Evolutionary conservation across 2,113 vertebrate genomes (phyloP), one percentile per base, ranked within the genome.

Genomic region (Alethe diademata): DNA sequence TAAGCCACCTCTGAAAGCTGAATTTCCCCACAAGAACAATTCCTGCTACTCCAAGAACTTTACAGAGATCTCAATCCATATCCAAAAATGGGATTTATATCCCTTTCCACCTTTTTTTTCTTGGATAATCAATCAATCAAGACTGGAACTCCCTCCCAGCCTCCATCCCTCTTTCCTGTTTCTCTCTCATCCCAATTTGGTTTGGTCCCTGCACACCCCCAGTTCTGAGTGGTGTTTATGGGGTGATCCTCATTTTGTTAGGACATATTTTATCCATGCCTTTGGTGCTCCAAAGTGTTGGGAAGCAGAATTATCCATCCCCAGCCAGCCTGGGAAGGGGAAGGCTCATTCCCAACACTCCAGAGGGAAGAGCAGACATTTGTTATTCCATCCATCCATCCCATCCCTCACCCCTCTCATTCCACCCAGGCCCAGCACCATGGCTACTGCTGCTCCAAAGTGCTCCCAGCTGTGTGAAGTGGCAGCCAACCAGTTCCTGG

Each of bases 401-500:
- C 5, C 84, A 88, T 90, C 58, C 78, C 67, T 95, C 80, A 36
- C 51, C 86, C 60, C 74, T 40, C 88, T 84, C 76, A 67, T 89
- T 89, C 79, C 92, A 81, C 14, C 47, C 67, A 79, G 65, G 67
- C 92, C 35, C 89, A 94, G 86, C 90, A 92, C 80, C 93, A 64
- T 51, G 43, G 86, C 95, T 89, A 64, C 96, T 94, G 90, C 94
- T 96, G 91, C 91, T 74, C 95, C 95, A 94, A 64, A 96, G 82
- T 38, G 90, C 36, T 96, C 94, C 94, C 92, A 96, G 95, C 95
- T 96, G 94, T 43, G 92, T 56, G 67, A 67, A 85, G 90, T 74
- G 76, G 88, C 88, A 95, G 95, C 95, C 90, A 96, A 97, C 36
- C 82, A 85, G 56, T 92, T 97, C 95, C 94, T 96, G 89, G 93